Percentiles rank a stretch among this genome's conserved stretches.
Evolutionary conservation across 2,797 vertebrate species (phyloP).

Genomic region (Melanotaenia nigrans): DNA sequence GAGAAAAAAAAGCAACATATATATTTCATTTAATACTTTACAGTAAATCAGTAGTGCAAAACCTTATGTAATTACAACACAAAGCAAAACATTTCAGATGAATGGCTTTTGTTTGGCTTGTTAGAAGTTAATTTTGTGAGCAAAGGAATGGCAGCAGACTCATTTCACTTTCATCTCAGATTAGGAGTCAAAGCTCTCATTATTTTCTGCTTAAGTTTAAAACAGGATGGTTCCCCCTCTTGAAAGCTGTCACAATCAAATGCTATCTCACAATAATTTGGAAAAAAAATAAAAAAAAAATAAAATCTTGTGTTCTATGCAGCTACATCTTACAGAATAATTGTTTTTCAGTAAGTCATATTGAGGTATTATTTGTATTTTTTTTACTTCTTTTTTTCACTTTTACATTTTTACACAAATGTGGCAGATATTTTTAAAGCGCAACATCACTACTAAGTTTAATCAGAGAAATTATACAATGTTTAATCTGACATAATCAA

Average conservation of each 20-base stretch:
- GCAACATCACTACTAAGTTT: not conserved
- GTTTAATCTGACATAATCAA: not conserved
- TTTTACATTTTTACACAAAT: not conserved
- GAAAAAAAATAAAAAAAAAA: no score
- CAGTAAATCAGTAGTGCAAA: not conserved
- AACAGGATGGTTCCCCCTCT: not conserved
- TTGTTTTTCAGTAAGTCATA: not conserved
- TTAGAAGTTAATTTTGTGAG: not conserved
- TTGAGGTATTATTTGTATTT: not conserved
- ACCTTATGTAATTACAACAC: not conserved
- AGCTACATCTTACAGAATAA: not conserved
- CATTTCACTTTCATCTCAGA: not conserved
- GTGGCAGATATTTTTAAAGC: no score
- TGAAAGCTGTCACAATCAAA: not conserved
- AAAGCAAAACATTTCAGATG: not conserved
- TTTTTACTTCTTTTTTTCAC: not conserved
- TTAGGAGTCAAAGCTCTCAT: not conserved
- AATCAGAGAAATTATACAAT: not conserved
- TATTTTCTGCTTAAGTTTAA: not conserved
- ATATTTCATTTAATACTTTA: not conserved
- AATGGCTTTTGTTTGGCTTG: not conserved
- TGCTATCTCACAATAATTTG: no score
- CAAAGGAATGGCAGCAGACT: not conserved
- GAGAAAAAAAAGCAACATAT: not conserved
- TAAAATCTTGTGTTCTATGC: not conserved